phyloP scores from a whole-genome alignment of 2,797 vertebrate genomes.

The Cyprinella venusta region DNA sequence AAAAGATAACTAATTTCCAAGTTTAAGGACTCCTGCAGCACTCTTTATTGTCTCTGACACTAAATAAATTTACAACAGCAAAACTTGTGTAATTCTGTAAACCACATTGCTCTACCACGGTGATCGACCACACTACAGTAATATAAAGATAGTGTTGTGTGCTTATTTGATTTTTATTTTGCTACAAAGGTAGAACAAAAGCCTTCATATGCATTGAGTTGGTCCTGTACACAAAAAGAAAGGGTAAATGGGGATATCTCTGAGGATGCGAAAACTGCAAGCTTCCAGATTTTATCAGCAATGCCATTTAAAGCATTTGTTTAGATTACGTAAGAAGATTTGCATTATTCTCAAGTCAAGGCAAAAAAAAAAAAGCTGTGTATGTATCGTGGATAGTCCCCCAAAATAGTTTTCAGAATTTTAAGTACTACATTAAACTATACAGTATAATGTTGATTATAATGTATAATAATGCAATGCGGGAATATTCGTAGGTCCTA shows the following conservation, averaged over 20 bases:
- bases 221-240: not conserved
- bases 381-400: no score
- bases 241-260: not conserved
- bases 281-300: not conserved
- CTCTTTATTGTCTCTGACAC: not conserved
- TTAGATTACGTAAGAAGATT: conserved; percentile 9
- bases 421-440: no score
- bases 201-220: no score
- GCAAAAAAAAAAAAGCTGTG: no score
- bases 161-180: not conserved
- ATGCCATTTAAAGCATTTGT: not conserved
- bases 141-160: not conserved
- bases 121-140: not conserved
- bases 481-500: no score
- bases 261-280: not conserved
- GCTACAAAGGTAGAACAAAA: not conserved
- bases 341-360: conserved; percentile 1
- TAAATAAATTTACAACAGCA: not conserved
- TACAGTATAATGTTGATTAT: no score
- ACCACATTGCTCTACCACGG: not conserved
- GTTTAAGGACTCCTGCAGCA: no score
- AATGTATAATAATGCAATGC: no score
- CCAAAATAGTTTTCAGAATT: no score
- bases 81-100: not conserved
- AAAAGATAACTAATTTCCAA: no score